These are phyloP conservation scores for Protaetia brevitarsis DNA, from an alignment of 1,140 invertebrate genomes.

Conservation along the genomic window DNA sequence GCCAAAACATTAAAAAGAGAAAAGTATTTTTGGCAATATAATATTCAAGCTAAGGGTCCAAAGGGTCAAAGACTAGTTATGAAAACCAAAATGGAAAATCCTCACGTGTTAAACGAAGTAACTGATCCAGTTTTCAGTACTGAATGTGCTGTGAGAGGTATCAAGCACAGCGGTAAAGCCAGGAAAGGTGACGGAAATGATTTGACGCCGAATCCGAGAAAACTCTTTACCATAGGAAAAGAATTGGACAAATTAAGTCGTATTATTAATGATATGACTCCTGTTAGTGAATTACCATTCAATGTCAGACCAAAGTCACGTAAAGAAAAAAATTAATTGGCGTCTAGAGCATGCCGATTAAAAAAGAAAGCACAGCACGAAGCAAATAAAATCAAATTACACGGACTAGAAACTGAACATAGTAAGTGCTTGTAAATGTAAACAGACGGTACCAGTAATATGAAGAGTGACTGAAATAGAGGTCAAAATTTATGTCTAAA, in stretches of 20 bases:
- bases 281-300: constrained; percentile 88
- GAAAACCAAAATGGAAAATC: constrained; percentile 81
- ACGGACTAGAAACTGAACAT: constrained; percentile 90
- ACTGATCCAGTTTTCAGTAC: constrained; percentile 93
- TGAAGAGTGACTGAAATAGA: constrained; percentile 13
- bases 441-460: background rate
- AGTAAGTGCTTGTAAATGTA: constrained; percentile 61
- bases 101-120: constrained; percentile 85
- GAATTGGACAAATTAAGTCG: constrained; percentile 86
- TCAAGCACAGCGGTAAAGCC: constrained; percentile 87
- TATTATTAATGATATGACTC: constrained; percentile 93
- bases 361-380: constrained; percentile 96
- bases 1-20: constrained; percentile 68
- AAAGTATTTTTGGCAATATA: constrained; percentile 97
- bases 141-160: constrained; percentile 81
- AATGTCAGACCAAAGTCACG: constrained; percentile 85
- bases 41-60: constrained; percentile 96
- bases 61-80: constrained; percentile 86
- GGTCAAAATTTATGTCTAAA: constrained; percentile 13
- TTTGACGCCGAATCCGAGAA: constrained; percentile 90
- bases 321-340: constrained; percentile 97
- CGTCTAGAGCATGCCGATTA: constrained; percentile 89
- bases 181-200: constrained; percentile 97
- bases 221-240: constrained; percentile 84
- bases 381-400: constrained; percentile 92